Base-by-base conservation (phyloP, 37 sponge, comb jelly and placozoan genomes). In the Beroe forskalii region DNA sequence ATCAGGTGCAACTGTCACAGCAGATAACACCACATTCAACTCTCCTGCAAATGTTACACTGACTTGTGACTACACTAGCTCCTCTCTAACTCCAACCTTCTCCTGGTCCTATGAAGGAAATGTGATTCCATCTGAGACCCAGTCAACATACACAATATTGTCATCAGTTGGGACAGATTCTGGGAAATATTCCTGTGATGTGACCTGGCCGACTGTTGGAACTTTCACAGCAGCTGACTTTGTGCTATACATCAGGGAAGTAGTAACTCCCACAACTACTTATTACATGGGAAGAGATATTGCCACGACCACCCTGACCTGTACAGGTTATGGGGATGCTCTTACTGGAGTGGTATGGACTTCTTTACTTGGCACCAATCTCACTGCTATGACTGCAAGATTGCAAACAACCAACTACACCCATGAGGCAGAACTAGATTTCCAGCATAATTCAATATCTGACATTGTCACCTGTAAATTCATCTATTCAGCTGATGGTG, bases 201-300 rank as follows among this genome's bases (percentile, higher is more conserved):
- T 69, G 32, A 69, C 72, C 36, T 69, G 72, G 72, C 72, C 72
- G 1, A 48, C 55, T 17, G 72, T 69, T 28, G 72, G 72, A 2
- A 35, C 38, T 32, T 69, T 69, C 38, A 69, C 72, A 69, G 14
- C 72, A 36, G 33, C 36, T 1, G 72, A 69, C 72, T 69, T 32
- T 35, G 32, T 69, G 12, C 72, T 69, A 20, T 69, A 69, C 19
- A 17, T 69, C 38, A 27, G 72, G 72, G 72, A 69, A 12, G 72
- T 69, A 6, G 38, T 6, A 12, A 31, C 32, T 33, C 32, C 72
- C 4, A 14, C 72, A 48, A 48, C 55, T 48, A 17, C 12, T 17
- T 48, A 48, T 12, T 48, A 48, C 55, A 48, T 48, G 55, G 55
- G 55, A 48, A 12, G 12, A 17, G 55, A 48, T 48, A 48, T 12